These are phyloP conservation scores for Erinaceus europaeus DNA, from an alignment of 2,113 vertebrate species.

Conservation along the genomic window DNA sequence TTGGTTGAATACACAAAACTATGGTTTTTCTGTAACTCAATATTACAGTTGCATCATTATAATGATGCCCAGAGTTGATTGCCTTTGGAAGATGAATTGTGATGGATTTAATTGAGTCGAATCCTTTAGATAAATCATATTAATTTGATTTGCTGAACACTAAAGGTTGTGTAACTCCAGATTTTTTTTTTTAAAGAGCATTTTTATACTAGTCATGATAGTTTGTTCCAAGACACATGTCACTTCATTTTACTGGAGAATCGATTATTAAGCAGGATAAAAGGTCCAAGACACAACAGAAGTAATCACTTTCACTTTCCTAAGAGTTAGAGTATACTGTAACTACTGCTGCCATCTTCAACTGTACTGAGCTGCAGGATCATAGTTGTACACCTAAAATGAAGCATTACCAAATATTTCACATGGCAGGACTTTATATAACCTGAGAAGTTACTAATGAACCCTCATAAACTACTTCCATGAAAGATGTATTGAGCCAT, in stretches of 20 bases:
- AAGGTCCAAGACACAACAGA: constrained; percentile 56
- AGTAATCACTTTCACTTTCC: constrained; percentile 52
- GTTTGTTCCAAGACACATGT: constrained; percentile 47
- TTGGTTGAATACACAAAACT: not conserved
- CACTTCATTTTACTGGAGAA: constrained; percentile 40
- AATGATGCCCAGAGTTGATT: constrained; percentile 41
- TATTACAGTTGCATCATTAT: constrained; percentile 9
- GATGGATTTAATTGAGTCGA: constrained; percentile 36
- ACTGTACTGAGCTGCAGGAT: not conserved
- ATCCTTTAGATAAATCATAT: constrained; percentile 50
- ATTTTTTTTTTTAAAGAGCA: constrained; percentile 29
- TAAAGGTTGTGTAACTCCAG: constrained; percentile 5
- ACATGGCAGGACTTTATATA: constrained; percentile 66
- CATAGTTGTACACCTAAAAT: constrained; percentile 37
- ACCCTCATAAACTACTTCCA: constrained; percentile 71
- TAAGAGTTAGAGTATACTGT: constrained; percentile 4
- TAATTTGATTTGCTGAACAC: constrained; percentile 52
- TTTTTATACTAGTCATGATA: constrained; percentile 28
- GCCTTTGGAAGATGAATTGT: constrained; percentile 38
- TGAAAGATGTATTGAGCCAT: constrained; percentile 75
- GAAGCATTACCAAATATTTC: constrained; percentile 72
- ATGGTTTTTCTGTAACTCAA: constrained; percentile 40
- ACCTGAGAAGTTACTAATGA: constrained; percentile 75
- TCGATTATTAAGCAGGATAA: constrained; percentile 53
- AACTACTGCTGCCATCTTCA: not conserved